Evolutionary conservation across 2,888 invertebrate species (phyloP).

Genomic region (Drosophila melanosoma): DNA sequence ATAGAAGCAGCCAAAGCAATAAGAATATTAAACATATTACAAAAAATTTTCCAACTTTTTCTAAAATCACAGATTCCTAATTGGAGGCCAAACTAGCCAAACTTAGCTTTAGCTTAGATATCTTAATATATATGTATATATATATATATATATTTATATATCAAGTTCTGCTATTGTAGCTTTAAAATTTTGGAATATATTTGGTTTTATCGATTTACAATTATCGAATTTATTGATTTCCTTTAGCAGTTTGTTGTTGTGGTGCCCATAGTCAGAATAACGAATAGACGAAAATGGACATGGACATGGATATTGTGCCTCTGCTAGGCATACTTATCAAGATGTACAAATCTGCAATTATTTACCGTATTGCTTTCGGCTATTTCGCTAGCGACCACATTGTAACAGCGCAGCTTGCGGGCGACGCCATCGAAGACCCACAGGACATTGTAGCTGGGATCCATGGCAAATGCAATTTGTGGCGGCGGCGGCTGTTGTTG

Average conservation of each 20-base stretch:
- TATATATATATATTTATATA: no score
- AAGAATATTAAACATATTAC: no score
- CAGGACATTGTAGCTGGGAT: constrained; percentile 96
- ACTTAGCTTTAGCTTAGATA: no score
- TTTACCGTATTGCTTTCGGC: constrained; percentile 76
- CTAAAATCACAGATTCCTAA: not conserved
- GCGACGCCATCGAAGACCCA: constrained; percentile 94
- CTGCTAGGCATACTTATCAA: not conserved
- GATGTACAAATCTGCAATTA: not conserved
- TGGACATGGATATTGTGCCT: no score
- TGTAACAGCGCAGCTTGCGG: constrained; percentile 89
- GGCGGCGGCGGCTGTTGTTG: constrained; percentile 63
- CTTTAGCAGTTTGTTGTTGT: no score
- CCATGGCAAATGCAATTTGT: constrained; percentile 87
- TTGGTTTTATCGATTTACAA: no score
- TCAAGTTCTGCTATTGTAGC: no score
- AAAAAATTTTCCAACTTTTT: not conserved
- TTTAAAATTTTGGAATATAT: no score
- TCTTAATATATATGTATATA: no score
- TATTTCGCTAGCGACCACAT: constrained; percentile 92
- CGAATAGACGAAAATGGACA: not conserved
- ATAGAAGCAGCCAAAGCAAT: not conserved
- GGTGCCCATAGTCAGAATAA: not conserved
- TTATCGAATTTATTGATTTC: no score
- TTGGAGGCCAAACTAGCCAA: no score